A percentile compares a stretch with the other conserved stretches of the same genome.
These are phyloP conservation scores for Cottus gobio DNA, from an alignment of 2,113 vertebrate genomes.

Conservation along the genomic window DNA sequence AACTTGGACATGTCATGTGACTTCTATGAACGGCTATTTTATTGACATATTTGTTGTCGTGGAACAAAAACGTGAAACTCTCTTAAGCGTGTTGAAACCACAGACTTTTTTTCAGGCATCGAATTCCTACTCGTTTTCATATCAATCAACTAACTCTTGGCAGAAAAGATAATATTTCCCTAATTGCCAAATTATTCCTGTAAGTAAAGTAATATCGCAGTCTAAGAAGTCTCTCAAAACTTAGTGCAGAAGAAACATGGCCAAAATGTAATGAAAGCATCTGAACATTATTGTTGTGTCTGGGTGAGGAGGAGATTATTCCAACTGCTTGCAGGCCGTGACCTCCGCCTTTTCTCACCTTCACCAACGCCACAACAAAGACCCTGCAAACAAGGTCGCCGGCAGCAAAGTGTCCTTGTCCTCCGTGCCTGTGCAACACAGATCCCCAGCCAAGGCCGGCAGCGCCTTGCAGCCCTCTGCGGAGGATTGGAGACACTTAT, in stretches of 20 bases:
- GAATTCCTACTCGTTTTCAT: not conserved
- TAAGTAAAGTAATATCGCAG: not conserved
- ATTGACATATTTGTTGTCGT: no score
- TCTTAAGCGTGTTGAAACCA: no score
- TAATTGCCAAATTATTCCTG: not conserved
- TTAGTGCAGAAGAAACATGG: not conserved
- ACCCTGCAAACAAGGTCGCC: constrained; percentile 6
- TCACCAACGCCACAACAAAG: constrained; percentile 2
- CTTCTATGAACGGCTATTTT: no score
- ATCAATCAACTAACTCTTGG: not conserved
- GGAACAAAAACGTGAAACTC: no score
- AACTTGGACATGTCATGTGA: no score
- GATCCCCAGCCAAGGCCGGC: constrained; percentile 27
- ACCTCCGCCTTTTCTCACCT: not conserved
- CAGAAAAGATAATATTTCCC: not conserved
- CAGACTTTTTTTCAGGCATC: no score
- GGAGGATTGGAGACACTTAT: constrained; percentile 51
- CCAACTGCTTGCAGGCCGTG: not conserved
- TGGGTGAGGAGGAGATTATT: not conserved
- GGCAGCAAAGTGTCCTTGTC: constrained; percentile 1
- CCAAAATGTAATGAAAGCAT: not conserved
- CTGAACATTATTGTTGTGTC: not conserved
- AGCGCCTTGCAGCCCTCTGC: constrained; percentile 1
- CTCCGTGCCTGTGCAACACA: constrained; percentile 4
- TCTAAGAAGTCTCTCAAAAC: not conserved